phyloP scores from a whole-genome alignment of 1,140 invertebrate genomes.

The Drosophila varians region DNA sequence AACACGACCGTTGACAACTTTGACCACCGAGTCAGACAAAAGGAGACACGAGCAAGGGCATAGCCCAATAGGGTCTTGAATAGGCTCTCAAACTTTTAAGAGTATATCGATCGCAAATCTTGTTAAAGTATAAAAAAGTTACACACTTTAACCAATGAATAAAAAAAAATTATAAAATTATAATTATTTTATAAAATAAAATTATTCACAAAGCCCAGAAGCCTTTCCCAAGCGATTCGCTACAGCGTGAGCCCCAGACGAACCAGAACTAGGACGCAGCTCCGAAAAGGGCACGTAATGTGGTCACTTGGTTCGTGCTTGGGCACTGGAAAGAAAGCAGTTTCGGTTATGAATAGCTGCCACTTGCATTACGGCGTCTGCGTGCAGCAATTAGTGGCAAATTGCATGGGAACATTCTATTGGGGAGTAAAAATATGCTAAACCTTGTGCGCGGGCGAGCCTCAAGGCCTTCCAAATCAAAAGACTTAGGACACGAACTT shows the following conservation, averaged over 20 bases:
- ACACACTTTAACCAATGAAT: too few species aligned
- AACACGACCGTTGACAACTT: constrained; percentile 67
- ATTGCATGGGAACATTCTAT: constrained; percentile 79
- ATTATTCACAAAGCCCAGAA: constrained; percentile 26
- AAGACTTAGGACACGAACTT: constrained; percentile 73
- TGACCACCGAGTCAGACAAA: constrained; percentile 51
- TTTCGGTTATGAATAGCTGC: constrained; percentile 15
- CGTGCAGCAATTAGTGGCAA: constrained; percentile 78
- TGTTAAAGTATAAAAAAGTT: too few species aligned
- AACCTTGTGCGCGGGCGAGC: constrained; percentile 51
- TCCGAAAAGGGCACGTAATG: constrained; percentile 41
- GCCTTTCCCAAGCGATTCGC: constrained; percentile 33
- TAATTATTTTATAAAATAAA: neutral
- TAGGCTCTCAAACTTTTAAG: too few species aligned
- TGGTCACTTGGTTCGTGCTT: constrained; percentile 51
- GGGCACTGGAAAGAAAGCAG: constrained; percentile 65
- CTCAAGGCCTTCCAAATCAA: constrained; percentile 51
- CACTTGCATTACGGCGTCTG: constrained; percentile 40
- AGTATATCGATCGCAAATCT: too few species aligned
- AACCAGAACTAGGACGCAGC: constrained; percentile 27
- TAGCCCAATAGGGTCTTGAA: too few species aligned
- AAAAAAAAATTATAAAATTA: too few species aligned
- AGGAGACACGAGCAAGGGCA: constrained; percentile 1
- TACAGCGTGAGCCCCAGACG: neutral
- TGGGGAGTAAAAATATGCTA: constrained; percentile 56